phyloP scores from a whole-genome alignment of 1,140 invertebrate genomes.

The Ceratosolen solmsi region DNA sequence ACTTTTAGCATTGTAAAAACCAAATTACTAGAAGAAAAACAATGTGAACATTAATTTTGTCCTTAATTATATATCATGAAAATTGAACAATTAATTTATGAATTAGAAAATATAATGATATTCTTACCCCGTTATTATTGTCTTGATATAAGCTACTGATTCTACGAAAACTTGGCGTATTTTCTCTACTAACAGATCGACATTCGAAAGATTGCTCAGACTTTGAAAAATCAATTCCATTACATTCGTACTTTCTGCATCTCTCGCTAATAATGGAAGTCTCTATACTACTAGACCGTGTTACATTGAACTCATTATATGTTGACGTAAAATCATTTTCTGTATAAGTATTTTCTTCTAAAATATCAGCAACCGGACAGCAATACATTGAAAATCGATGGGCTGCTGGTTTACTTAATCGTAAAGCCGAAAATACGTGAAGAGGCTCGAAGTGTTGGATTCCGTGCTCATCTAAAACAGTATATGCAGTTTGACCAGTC shows the following conservation, averaged over 20 bases:
- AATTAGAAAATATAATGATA: neutral
- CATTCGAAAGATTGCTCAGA: slow-evolving; percentile 61
- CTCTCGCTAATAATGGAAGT: slow-evolving; percentile 17
- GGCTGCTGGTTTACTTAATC: slow-evolving; percentile 77
- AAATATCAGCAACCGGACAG: slow-evolving; percentile 74
- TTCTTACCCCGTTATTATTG: slow-evolving; percentile 60
- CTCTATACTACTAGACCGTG: slow-evolving; percentile 6
- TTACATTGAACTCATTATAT: slow-evolving; percentile 48
- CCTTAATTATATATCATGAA: too few species aligned
- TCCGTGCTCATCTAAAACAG: slow-evolving; percentile 84
- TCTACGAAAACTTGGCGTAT: slow-evolving; percentile 69
- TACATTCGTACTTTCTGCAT: slow-evolving; percentile 55
- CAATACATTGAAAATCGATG: slow-evolving; percentile 80
- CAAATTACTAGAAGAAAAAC: too few species aligned
- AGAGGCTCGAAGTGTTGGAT: slow-evolving; percentile 84
- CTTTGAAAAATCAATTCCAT: slow-evolving; percentile 59
- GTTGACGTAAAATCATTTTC: slow-evolving; percentile 65
- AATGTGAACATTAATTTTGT: too few species aligned
- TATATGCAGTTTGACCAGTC: slow-evolving; percentile 83
- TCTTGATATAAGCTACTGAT: slow-evolving; percentile 60
- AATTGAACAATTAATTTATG: too few species aligned
- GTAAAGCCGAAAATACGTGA: slow-evolving; percentile 81
- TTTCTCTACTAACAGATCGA: slow-evolving; percentile 63
- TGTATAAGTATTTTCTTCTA: slow-evolving; percentile 74
- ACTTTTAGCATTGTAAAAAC: too few species aligned